Evolutionary conservation across 1,140 invertebrate species (phyloP), one percentile per base, ranked within the genome.

Genomic region (Drosophila orosa): DNA sequence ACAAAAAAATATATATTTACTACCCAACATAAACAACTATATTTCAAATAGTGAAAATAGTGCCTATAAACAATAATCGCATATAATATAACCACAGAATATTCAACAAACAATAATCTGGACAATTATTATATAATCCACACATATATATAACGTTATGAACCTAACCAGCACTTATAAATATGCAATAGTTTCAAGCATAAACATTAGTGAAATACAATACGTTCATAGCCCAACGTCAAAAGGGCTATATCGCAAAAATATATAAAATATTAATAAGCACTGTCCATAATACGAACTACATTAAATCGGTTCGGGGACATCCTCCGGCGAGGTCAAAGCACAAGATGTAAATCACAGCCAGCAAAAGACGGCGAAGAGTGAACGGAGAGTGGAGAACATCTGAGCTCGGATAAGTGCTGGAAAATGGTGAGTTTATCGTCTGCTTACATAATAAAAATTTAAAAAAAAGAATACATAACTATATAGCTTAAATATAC

Each of bases 241-340:
- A 68, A 68, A 68, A 22, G 65, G 52, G 66, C 47, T 71, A 71
- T 58, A 71, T 15, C 42, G 65, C 5, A 52, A 68, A 0, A 17
- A 48, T 58, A 39, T 58, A 60, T 40, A 24, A 39, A 19, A 35
- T 80, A 69, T 74, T 62, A 42, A 50, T 69, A 39, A 67, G 72
- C 84, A 80, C 84, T 83, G 62, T 57, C 65, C 73, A 76, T 75
- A 45, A 40, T 40, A 57, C 42, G 35, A 45, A 54, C 7, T 35
- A 24, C 27, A 27, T 19, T 33, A 9, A 60, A 77, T 58, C 73
- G 27, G 55, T 39, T 19, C 39, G 47, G 55, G 73, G 48, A 33
- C 17, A 15, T 75, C 33, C 39, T 35, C 24, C 15, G 73, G 72
- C 54, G 39, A 33, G 55, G 73, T 75, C 45, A 66, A 73, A 39